Percentiles rank a stretch among this genome's conserved stretches.
phyloP scores from a whole-genome alignment of 2,797 vertebrate genomes.

The Dendrocincla fuliginosa region DNA sequence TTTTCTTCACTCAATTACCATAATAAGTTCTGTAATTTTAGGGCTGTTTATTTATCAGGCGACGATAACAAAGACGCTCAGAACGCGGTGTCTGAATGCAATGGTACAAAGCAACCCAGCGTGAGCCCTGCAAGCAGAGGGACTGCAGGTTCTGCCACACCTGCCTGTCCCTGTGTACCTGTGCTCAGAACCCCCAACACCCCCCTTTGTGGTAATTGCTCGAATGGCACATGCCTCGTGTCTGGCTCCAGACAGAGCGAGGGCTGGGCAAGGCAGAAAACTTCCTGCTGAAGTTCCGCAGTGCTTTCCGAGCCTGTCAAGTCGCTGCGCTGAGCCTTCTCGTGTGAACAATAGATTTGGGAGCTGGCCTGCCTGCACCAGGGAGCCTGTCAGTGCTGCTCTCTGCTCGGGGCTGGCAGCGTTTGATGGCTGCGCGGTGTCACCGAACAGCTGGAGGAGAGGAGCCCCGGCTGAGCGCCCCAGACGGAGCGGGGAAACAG shows the following conservation, averaged over 20 bases:
- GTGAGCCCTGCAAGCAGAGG: conserved; percentile 23
- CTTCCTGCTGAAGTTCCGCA: conserved; percentile 46
- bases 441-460: conserved; percentile 52
- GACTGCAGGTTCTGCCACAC: conserved; percentile 48
- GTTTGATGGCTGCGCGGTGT: neutral
- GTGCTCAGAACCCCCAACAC: conserved; percentile 31
- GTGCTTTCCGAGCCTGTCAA: conserved; percentile 35
- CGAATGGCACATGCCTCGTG: neutral
- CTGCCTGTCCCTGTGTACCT: conserved; percentile 8
- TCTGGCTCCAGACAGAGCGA: neutral
- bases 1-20: conserved; percentile 77
- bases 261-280: neutral
- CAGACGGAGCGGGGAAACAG: neutral
- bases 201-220: neutral
- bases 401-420: neutral
- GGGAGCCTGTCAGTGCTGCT: conserved; percentile 47
- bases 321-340: conserved; percentile 25
- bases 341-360: conserved; percentile 26
- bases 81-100: conserved; percentile 67
- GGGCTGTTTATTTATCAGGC: conserved; percentile 80
- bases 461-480: neutral
- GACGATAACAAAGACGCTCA: conserved; percentile 69
- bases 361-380: conserved; percentile 13
- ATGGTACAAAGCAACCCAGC: conserved; percentile 61
- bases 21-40: conserved; percentile 81